Evolutionary conservation across 2,888 invertebrate species (phyloP).

Genomic region (Micoletzkya japonica): DNA sequence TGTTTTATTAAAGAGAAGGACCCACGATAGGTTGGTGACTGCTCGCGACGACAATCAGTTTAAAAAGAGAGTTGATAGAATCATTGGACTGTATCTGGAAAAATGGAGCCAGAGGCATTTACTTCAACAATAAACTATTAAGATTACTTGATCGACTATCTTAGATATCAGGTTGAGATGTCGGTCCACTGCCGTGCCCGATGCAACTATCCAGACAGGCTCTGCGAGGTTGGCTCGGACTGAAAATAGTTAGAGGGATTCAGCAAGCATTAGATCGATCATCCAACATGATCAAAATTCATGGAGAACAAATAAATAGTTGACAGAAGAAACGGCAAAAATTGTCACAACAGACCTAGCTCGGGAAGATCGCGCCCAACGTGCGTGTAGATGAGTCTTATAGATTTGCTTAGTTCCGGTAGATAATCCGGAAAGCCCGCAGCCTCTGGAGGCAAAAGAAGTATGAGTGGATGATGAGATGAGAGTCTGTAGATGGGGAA

Average conservation of each 20-base stretch:
- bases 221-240: not conserved
- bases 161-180: slow-evolving; percentile 1
- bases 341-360: too few species aligned
- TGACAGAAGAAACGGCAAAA: too few species aligned
- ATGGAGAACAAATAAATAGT: too few species aligned
- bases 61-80: slow-evolving; percentile 4
- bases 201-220: slow-evolving; percentile 18
- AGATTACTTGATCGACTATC: slow-evolving; percentile 11
- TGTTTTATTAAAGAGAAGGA: not conserved
- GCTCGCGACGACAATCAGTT: not conserved
- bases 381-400: too few species aligned
- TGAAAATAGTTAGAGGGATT: slow-evolving; percentile 1
- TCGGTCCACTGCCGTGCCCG: not conserved
- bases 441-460: not conserved
- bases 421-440: slow-evolving; percentile 13
- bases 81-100: slow-evolving; percentile 1
- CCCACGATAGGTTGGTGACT: slow-evolving; percentile 1
- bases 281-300: too few species aligned
- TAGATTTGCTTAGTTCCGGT: too few species aligned
- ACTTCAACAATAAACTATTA: not conserved
- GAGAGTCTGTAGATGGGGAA: not conserved
- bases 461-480: slow-evolving; percentile 15
- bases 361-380: not conserved
- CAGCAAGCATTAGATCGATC: too few species aligned
- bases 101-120: not conserved